phyloP scores from a whole-genome alignment of 92 coral and sea anemone genomes.

The Epizoanthus illoricatus region DNA sequence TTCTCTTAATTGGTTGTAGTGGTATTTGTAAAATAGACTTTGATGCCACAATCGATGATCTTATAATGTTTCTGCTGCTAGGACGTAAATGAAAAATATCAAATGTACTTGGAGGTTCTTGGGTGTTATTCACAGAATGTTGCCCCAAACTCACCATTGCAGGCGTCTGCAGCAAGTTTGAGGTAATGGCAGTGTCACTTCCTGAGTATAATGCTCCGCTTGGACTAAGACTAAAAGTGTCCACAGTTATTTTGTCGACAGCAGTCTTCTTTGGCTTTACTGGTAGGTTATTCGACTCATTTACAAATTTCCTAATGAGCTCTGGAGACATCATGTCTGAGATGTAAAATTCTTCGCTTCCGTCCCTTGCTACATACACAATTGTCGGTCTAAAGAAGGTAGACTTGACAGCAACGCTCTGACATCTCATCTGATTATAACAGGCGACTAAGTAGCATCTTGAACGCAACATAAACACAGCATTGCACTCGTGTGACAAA shows the following conservation, averaged over 20 bases:
- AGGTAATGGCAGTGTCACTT: background rate
- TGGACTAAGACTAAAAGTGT: background rate
- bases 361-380: conserved; percentile 61
- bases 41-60: background rate
- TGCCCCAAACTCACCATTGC: background rate
- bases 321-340: conserved; percentile 62
- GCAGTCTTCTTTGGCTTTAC: background rate
- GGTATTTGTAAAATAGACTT: background rate
- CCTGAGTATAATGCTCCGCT: background rate
- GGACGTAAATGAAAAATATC: background rate
- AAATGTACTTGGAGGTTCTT: background rate
- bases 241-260: no score
- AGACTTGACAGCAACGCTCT: conserved; percentile 69
- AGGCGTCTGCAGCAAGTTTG: background rate
- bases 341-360: conserved; percentile 51
- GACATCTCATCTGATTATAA: conserved; percentile 61
- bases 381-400: conserved; percentile 68
- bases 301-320: conserved; percentile 9
- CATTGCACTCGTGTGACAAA: conserved; percentile 66
- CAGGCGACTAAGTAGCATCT: conserved; percentile 82
- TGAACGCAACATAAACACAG: conserved; percentile 77
- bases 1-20: background rate
- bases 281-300: background rate
- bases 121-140: background rate
- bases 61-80: background rate